Conservation (phyloP, 2,888 invertebrate species). For the Megalurothrips usitatus region DNA sequence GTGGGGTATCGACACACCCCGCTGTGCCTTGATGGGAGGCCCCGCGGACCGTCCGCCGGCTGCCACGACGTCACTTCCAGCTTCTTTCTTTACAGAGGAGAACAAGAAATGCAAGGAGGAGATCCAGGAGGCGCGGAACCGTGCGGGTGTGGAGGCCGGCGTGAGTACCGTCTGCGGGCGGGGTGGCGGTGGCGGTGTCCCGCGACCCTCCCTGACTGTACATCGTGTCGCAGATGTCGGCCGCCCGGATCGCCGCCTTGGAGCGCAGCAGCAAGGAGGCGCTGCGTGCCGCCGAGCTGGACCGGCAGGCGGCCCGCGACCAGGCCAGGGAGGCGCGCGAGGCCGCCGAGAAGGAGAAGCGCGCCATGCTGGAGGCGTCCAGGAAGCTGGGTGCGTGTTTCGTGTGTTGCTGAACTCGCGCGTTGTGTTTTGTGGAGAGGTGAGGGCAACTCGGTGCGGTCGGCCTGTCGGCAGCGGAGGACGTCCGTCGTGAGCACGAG, state of each 20-base stretch:
- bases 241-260: not conserved
- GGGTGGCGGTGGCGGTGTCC: too few species aligned
- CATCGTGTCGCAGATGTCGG: not conserved
- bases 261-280: not conserved
- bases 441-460: too few species aligned
- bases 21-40: not conserved
- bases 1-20: not conserved
- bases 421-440: too few species aligned
- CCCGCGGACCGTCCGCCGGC: not conserved
- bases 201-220: too few species aligned
- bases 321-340: conserved; percentile 13
- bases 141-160: not conserved
- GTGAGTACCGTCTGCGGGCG: not conserved
- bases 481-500: not conserved
- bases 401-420: not conserved
- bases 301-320: not conserved
- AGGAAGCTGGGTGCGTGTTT: not conserved
- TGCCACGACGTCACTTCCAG: not conserved
- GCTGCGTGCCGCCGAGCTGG: not conserved
- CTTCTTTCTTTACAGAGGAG: not conserved
- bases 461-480: not conserved
- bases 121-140: not conserved
- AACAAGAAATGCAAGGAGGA: not conserved
- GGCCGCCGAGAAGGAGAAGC: conserved; percentile 8
- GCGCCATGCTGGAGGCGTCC: not conserved